A percentile compares a stretch with the other conserved stretches of the same genome.
Conservation (phyloP, 1,140 invertebrate genomes). For the Mesaphorura yosii region DNA sequence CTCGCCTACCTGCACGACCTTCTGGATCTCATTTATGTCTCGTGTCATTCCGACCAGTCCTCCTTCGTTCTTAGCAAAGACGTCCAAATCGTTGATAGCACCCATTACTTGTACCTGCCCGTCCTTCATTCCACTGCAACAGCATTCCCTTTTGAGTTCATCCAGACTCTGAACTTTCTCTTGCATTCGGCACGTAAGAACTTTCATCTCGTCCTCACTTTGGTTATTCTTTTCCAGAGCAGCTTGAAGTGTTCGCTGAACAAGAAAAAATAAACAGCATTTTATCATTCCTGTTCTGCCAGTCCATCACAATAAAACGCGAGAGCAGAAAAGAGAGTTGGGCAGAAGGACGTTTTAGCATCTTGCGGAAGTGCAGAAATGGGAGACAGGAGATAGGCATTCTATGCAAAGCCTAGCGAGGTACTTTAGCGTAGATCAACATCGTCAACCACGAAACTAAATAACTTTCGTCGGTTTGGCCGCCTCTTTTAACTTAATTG, state of each 20-base stretch:
- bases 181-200: conserved; percentile 18
- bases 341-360: too few relatives aligned
- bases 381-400: too few relatives aligned
- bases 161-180: conserved; percentile 15
- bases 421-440: too few relatives aligned
- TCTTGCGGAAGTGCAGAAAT: too few relatives aligned
- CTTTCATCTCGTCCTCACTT: conserved; percentile 19
- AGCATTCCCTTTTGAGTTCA: conserved; percentile 18
- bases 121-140: not conserved
- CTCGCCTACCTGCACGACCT: conserved; percentile 19
- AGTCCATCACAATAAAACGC: too few relatives aligned
- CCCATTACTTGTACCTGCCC: too few relatives aligned
- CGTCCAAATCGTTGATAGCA: conserved; percentile 21
- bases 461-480: too few relatives aligned
- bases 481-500: too few relatives aligned
- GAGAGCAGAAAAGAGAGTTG: too few relatives aligned
- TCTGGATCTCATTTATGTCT: conserved; percentile 23
- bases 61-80: conserved; percentile 27
- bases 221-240: conserved; percentile 14
- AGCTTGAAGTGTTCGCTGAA: conserved; percentile 24
- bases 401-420: too few relatives aligned
- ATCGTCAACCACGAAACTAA: too few relatives aligned
- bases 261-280: not conserved
- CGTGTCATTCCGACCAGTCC: conserved; percentile 25
- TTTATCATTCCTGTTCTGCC: not conserved